These are phyloP conservation scores for Parotia lawesii DNA, from an alignment of 2,113 vertebrate genomes.

Conservation along the genomic window DNA sequence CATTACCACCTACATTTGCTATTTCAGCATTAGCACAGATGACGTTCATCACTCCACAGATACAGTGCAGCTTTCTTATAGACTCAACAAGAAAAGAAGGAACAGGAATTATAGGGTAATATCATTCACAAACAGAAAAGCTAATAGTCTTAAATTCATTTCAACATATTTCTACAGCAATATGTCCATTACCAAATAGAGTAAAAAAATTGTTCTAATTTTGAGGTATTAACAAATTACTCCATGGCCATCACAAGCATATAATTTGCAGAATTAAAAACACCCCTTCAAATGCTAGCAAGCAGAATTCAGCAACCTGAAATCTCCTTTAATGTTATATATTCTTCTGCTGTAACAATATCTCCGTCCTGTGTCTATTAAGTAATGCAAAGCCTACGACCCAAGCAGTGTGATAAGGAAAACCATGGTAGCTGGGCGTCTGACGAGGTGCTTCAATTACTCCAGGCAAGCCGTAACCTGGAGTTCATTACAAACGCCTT, in stretches of 20 bases:
- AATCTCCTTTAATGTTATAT: not conserved
- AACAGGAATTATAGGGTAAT: not conserved
- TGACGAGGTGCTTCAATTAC: slow-evolving; percentile 49
- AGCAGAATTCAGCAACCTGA: not conserved
- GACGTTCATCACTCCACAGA: not conserved
- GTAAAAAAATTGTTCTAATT: not conserved
- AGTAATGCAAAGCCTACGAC: fast-evolving
- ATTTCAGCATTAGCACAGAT: not conserved
- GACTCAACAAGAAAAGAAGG: not conserved
- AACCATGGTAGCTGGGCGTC: not conserved
- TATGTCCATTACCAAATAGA: not conserved
- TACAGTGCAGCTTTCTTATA: not conserved
- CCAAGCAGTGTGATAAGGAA: not conserved
- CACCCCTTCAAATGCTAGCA: not conserved
- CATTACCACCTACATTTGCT: not conserved
- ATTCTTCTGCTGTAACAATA: not conserved
- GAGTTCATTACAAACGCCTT: slow-evolving; percentile 15
- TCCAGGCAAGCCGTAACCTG: not conserved
- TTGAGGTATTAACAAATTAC: not conserved
- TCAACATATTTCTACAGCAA: not conserved
- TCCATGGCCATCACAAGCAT: not conserved
- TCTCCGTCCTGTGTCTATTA: not conserved
- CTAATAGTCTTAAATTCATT: not conserved
- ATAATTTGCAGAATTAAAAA: not conserved
- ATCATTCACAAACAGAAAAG: not conserved